Conservation (phyloP, 2,888 invertebrate genomes). For the Esperia sulphurella region DNA sequence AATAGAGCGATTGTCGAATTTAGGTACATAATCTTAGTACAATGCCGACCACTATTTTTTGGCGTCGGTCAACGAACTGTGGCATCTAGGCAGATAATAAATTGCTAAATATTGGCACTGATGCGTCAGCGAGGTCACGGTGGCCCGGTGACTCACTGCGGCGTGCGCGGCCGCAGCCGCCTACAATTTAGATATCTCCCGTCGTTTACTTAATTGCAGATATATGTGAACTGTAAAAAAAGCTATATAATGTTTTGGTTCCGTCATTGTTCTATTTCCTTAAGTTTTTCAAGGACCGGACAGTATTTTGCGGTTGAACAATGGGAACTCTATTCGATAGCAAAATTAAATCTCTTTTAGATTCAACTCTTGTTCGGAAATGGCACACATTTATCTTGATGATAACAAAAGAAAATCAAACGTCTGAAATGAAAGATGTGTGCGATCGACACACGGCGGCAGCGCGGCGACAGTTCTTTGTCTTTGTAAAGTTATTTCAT, state of each 20-base stretch:
- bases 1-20: too few species aligned
- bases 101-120: slow-evolving; percentile 4
- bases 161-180: neutral
- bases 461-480: too few species aligned
- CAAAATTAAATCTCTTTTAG: too few species aligned
- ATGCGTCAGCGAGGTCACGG: slow-evolving; percentile 3
- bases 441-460: too few species aligned
- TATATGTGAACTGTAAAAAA: neutral
- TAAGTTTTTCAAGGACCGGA: too few species aligned
- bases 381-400: too few species aligned
- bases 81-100: neutral
- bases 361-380: too few species aligned
- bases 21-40: neutral
- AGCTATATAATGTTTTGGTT: neutral
- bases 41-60: neutral
- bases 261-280: neutral
- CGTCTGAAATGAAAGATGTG: too few species aligned
- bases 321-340: too few species aligned
- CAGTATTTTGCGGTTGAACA: too few species aligned
- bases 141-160: neutral
- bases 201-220: neutral
- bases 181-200: neutral
- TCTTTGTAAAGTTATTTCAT: too few species aligned
- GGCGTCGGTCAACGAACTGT: neutral
- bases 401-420: too few species aligned